phyloP scores from a whole-genome alignment of 2,113 vertebrate species.

The Oceanites oceanicus region DNA sequence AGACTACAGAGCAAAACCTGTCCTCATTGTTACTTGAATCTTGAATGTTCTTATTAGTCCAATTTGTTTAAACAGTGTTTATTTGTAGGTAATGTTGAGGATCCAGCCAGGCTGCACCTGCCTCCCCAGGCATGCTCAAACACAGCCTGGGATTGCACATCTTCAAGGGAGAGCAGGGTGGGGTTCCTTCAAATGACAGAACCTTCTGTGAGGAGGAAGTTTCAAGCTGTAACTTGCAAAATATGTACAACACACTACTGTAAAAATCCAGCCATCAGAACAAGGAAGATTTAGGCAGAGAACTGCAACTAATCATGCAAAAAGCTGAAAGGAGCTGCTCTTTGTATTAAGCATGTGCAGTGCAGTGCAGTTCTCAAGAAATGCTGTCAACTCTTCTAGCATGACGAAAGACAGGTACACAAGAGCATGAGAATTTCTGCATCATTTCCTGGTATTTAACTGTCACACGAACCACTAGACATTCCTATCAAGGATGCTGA shows the following conservation, averaged over 20 bases:
- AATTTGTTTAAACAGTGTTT: conserved; percentile 50
- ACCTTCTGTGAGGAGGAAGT: conserved; percentile 6
- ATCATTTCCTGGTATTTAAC: conserved; percentile 10
- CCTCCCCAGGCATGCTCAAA: conserved; percentile 43
- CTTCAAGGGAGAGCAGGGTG: conserved; percentile 45
- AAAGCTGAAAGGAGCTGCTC: conserved; percentile 1
- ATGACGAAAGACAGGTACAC: not conserved
- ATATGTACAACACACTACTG: not conserved
- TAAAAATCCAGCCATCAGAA: conserved; percentile 26
- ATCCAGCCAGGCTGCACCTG: conserved; percentile 60
- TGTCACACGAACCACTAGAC: not conserved
- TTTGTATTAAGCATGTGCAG: not conserved
- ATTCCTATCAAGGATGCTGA: conserved; percentile 10
- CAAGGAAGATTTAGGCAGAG: not conserved
- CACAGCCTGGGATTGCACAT: conserved; percentile 53
- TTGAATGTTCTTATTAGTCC: conserved; percentile 12
- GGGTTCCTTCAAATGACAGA: conserved; percentile 53
- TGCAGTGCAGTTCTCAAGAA: not conserved
- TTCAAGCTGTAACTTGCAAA: conserved; percentile 67
- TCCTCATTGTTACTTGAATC: conserved; percentile 5
- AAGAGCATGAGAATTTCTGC: not conserved
- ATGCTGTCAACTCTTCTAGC: not conserved
- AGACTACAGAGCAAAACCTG: not conserved
- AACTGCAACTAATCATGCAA: conserved; percentile 6
- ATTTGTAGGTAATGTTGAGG: conserved; percentile 28